A percentile compares a stretch with the other conserved stretches of the same genome.
These are phyloP conservation scores for Styela clava DNA, from an alignment of 23 tunicate species.

Conservation along the genomic window DNA sequence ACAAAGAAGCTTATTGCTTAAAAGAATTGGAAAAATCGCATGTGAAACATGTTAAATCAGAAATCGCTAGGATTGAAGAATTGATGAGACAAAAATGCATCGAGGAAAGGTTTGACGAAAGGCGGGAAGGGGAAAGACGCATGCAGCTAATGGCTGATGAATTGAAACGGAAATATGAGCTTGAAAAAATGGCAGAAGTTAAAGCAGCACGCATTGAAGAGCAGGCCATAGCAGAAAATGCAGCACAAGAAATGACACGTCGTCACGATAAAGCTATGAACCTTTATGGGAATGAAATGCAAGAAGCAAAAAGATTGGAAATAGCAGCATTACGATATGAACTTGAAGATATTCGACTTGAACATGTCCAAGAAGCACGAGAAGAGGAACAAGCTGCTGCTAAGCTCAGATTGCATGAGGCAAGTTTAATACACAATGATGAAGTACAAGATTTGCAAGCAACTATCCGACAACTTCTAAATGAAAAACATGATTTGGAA, in stretches of 20 bases:
- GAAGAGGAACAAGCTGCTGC: slow-evolving; percentile 26
- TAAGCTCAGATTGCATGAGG: slow-evolving; percentile 21
- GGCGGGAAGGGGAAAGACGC: slow-evolving; percentile 46
- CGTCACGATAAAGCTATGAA: slow-evolving; percentile 1
- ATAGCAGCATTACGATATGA: slow-evolving; percentile 2
- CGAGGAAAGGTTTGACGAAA: slow-evolving; percentile 40
- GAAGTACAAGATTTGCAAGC: slow-evolving; percentile 1
- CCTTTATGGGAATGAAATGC: neutral
- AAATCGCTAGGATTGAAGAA: slow-evolving; percentile 41
- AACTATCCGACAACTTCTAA: slow-evolving; percentile 17
- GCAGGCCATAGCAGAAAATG: slow-evolving; percentile 20
- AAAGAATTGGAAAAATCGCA: slow-evolving; percentile 30
- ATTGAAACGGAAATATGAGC: slow-evolving; percentile 44
- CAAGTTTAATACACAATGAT: neutral
- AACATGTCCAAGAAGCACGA: slow-evolving; percentile 23
- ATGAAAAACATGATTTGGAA: slow-evolving; percentile 22
- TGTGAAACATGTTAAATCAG: slow-evolving; percentile 37
- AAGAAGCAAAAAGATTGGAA: slow-evolving; percentile 7
- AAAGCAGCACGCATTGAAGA: slow-evolving; percentile 41
- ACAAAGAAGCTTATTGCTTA: slow-evolving; percentile 8
- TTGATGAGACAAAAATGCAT: slow-evolving; percentile 28
- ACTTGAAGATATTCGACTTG: slow-evolving; percentile 8
- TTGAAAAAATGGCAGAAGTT: slow-evolving; percentile 46
- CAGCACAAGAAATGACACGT: slow-evolving; percentile 5
- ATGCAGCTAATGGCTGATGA: slow-evolving; percentile 39